Percentiles rank a stretch among this genome's conserved stretches.
Evolutionary conservation across 2,113 vertebrate genomes (phyloP).

Genomic region (Parotia lawesii): DNA sequence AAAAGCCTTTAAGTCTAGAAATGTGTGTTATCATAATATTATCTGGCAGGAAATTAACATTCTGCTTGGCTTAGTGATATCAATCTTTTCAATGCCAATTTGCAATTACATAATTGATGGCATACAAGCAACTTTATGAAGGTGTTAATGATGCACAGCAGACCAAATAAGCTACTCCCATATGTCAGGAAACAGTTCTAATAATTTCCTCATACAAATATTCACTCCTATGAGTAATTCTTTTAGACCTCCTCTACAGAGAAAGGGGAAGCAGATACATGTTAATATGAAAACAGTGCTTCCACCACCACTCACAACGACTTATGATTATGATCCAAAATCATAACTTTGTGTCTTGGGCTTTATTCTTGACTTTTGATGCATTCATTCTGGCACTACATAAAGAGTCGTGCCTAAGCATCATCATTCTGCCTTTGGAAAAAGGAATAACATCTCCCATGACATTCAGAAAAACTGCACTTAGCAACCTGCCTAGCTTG

Average conservation of each 20-base stretch:
- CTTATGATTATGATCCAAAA: background rate
- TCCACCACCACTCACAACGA: background rate
- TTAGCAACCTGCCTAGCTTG: background rate
- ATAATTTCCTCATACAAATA: background rate
- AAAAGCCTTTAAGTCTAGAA: background rate
- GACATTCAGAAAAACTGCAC: background rate
- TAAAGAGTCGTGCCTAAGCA: background rate
- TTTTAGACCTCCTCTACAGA: background rate
- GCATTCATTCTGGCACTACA: background rate
- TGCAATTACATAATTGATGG: conserved; percentile 18
- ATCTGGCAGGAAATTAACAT: background rate
- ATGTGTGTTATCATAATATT: background rate
- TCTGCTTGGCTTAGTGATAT: background rate
- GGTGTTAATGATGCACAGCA: conserved; percentile 28
- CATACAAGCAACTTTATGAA: background rate
- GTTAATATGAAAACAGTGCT: background rate
- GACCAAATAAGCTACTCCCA: background rate
- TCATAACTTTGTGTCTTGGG: background rate
- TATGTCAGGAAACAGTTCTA: background rate
- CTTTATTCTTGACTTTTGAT: background rate
- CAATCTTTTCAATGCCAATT: background rate
- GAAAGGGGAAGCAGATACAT: background rate
- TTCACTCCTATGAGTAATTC: background rate
- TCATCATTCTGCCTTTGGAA: background rate
- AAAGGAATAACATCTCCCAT: background rate